Evolutionary conservation across 2,888 invertebrate genomes (phyloP), one percentile per base, ranked within the genome.

Genomic region (Chymomyza caudatula): DNA sequence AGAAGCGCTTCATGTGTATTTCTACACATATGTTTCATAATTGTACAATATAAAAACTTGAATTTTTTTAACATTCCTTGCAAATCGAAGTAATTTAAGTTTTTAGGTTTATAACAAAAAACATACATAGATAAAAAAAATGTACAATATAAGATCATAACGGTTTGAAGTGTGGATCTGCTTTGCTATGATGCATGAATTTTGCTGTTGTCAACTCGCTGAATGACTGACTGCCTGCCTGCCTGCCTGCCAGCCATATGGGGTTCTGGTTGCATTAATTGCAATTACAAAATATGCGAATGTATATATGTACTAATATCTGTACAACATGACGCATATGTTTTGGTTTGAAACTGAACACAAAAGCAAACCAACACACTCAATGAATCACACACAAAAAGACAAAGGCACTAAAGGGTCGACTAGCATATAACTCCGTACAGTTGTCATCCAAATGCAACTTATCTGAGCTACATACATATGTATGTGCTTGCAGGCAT

Each of bases 261-360:
- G 70, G 52, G 57, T 65, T 57, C 73, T 67, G 79, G 82, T 80
- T 78, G 75, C 85, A 70, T 71, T 85, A 75, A 79, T 69, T 82
- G 77, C 77, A 85, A 79, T 83, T 82, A 70, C 73, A 77, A 79
- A 77, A 71, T 69, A 55, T 63, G 61, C 51, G 60, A 60, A 65
- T 65, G 3, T 47, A 47, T 37, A 17, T 5, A 49, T 47, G 20
- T 20, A 61, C 25, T 20, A 44, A 37, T 61, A 69, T 61, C 54
- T 70, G 17, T 29, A 51, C 58, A 56, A 66, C 23, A 71, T 81
- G 85, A 81, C 80, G 80, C 85, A 81, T 85, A 75, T 85, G 85
- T 81, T 81, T 77, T 77, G 77, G 73, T 58, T 82, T 69, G 63
- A 68, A 71, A 60, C 61, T 17, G 51, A 20, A 13, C 13, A 20